These are phyloP conservation scores for Sterna hirundo DNA, from an alignment of 2,113 vertebrate genomes.

Conservation along the genomic window DNA sequence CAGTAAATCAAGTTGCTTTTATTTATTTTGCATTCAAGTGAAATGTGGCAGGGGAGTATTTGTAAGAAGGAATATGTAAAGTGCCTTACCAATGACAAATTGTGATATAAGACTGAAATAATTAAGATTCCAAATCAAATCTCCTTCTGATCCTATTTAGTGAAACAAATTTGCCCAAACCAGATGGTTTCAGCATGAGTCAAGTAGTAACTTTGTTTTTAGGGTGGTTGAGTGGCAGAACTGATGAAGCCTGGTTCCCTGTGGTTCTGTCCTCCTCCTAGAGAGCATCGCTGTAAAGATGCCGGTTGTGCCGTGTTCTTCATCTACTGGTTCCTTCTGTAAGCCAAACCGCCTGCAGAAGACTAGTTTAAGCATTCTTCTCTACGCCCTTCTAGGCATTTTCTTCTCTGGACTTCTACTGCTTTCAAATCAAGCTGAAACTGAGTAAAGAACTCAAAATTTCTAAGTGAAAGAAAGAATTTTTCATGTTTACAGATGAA, in stretches of 20 bases:
- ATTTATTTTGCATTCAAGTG: background rate
- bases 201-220: background rate
- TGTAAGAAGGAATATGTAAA: background rate
- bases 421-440: background rate
- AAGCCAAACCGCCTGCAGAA: no score
- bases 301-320: fast-evolving
- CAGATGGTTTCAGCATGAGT: background rate
- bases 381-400: background rate
- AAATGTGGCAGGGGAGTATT: background rate
- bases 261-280: background rate
- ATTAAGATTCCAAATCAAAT: background rate
- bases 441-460: background rate
- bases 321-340: background rate
- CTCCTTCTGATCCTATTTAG: background rate
- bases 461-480: background rate
- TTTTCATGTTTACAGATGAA: background rate
- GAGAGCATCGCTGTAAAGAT: background rate
- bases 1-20: background rate
- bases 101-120: background rate
- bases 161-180: background rate
- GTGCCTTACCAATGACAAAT: background rate
- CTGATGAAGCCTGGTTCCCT: background rate
- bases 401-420: background rate
- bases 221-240: background rate
- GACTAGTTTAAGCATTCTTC: background rate